Base-by-base conservation (phyloP, 2,113 vertebrate genomes). In the Theristicus caerulescens region DNA sequence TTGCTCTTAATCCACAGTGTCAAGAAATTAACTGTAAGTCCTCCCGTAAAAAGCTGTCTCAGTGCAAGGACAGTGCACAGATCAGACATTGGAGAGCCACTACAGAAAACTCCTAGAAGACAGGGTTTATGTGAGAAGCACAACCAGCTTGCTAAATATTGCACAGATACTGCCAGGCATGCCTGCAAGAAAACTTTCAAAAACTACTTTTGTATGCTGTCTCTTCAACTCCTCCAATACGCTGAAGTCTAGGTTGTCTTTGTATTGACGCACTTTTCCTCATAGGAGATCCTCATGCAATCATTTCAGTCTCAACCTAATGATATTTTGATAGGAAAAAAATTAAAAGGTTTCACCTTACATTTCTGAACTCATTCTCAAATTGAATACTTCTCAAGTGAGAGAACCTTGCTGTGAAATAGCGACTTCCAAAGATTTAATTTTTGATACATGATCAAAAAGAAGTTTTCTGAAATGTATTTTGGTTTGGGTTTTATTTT, bases 401-500 rank as follows among this genome's bases (percentile, higher is more conserved):
- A 69, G 24, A 76, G 44, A 52, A 58, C 16, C 9, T 70, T 22
- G 57, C 13, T 38, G n/a, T 31, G 34, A 58, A 71, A 70, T 6
- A 44, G 22, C 29, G 32, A 64, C 55, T 57, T 70, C 11, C 19
- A 44, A 46, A 25, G 0, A 2, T 27, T 66, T 31, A 11, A 18
- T 31, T 46, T 49, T 18, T 46, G 12, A 24, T 38, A 52, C 5
- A 10, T 46, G 16, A 13, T 34, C 6, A 52, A 18, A 77, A 80
- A 58, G 3, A 32, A 25, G 1, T 29, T 76, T 67, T 29, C 26
- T 27, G 38, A 83, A 54, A 9, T 6, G 12, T 0, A 0, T 52
- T 76, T 57, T 25, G 11, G 10, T n/a, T 27, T 24, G n/a, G 8
- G 18, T 32, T 71, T 88, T 26, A 0, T 34, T 51, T 76, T 65